A percentile compares a stretch with the other conserved stretches of the same genome.
Conservation (phyloP, 2,797 vertebrate species). For the Acanthopagrus latus region DNA sequence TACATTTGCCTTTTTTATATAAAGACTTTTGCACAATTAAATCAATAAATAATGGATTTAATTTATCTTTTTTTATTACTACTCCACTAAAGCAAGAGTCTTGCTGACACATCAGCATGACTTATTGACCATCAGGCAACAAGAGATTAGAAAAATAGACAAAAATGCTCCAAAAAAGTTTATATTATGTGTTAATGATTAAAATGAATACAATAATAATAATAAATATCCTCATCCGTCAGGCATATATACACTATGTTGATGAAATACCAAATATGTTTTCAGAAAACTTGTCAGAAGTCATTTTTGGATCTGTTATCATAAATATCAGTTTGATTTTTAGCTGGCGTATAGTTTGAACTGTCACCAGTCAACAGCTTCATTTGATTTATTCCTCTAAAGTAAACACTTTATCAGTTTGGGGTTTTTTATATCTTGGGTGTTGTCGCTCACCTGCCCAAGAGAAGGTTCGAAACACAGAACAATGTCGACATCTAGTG, state of each 20-base stretch:
- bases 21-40: not conserved
- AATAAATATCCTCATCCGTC: no score
- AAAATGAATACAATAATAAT: not conserved
- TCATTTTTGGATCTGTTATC: no score
- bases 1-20: constrained; percentile 30
- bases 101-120: not conserved
- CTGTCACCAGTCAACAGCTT: not conserved
- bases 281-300: not conserved
- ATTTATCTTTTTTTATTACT: not conserved
- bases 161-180: not conserved
- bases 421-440: not conserved
- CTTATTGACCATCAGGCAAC: no score
- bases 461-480: not conserved
- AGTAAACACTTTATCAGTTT: not conserved
- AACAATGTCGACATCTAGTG: constrained; percentile 51
- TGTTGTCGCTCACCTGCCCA: not conserved
- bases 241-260: not conserved
- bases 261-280: not conserved
- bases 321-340: not conserved
- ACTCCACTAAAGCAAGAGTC: not conserved
- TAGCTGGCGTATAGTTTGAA: not conserved
- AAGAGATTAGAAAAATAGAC: no score
- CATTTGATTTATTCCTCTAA: not conserved
- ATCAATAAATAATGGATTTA: not conserved
- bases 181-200: not conserved